Evolutionary conservation across 2,888 invertebrate genomes (phyloP), one percentile per base, ranked within the genome.

Genomic region (Thumatha senex): DNA sequence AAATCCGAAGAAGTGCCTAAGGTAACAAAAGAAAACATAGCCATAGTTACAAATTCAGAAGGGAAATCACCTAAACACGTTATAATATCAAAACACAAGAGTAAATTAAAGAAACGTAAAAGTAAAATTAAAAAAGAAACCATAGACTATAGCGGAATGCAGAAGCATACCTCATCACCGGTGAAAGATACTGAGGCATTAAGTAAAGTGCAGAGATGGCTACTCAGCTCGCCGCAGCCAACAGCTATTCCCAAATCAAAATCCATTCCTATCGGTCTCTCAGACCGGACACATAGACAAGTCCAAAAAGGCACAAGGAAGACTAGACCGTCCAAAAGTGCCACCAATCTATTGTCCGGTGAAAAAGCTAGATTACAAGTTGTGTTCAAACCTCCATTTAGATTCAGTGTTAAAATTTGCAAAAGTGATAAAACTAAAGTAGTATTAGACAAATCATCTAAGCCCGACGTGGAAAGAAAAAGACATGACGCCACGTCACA

Each of bases 161-260:
- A 95, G 74, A 92, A 94, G 53, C 93, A 93, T 66, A 92, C 92
- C 2, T 86, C 89, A 24, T 87, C 92, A 12, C 92, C 92, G 15
- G 89, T 90, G 40, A 93, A 92, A 67, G 93, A 93, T 61, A 92
- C 87, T 7, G 92, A 93, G 67, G 89, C 93, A 12, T 88, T 73
- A 82, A 95, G 95, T 14, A 97, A 96, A 84, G 97, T 97, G n/a
- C 95, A 96, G 70, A 96, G 96, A 67, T 97, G 97, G 97, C 84
- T 97, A 47, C 82, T 96, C 46, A 96, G 95, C 57, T 96, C 96
- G 0, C 95, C 95, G 46, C 89, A 92, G 64, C 92, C 92, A 1
- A 83, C 93, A 14, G 88, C 82, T 44, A 92, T 96, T 71, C 95
- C 96, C 8, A 97, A 97, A 81, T 96, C 96, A 31, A 96, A 97